Evolutionary conservation across 2,797 vertebrate species (phyloP).

Genomic region (Syngnathus acus): DNA sequence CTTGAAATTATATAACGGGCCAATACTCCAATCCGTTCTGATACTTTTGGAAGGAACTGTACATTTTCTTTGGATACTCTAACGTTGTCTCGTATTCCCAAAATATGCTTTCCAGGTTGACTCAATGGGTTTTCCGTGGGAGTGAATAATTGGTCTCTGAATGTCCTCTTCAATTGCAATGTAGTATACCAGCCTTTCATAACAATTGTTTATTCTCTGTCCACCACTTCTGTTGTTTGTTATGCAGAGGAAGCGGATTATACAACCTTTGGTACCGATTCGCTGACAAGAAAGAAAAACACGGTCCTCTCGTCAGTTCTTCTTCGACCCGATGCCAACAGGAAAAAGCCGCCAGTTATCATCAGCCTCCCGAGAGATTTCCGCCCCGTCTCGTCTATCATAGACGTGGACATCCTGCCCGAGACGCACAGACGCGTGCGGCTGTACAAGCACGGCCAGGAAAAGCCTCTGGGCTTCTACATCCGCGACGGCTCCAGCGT

Average conservation of each 20-base stretch:
- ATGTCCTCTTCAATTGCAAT: background rate
- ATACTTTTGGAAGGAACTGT: no score
- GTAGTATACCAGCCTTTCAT: constrained; percentile 23
- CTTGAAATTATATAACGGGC: no score
- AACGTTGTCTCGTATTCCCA: no score
- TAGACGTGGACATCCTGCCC: constrained; percentile 93
- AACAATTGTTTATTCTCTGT: constrained; percentile 12
- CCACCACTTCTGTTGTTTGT: constrained; percentile 6
- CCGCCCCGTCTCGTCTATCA: constrained; percentile 94
- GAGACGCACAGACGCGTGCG: constrained; percentile 91
- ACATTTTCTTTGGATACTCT: no score
- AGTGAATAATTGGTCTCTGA: no score
- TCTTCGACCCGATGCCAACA: constrained; percentile 79
- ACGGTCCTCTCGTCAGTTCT: constrained; percentile 82
- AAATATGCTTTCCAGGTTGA: no score
- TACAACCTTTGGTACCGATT: constrained; percentile 83
- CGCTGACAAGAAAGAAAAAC: constrained; percentile 87
- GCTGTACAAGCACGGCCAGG: constrained; percentile 92
- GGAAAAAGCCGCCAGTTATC: constrained; percentile 85
- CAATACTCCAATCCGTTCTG: no score
- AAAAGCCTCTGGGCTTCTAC: constrained; percentile 94
- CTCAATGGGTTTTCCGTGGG: no score
- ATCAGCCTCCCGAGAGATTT: constrained; percentile 95
- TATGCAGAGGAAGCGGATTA: constrained; percentile 91
- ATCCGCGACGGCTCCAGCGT: constrained; percentile 94